Percentiles rank a stretch among this genome's conserved stretches.
phyloP scores from a whole-genome alignment of 2,797 vertebrate species.

The Tapirus indicus region DNA sequence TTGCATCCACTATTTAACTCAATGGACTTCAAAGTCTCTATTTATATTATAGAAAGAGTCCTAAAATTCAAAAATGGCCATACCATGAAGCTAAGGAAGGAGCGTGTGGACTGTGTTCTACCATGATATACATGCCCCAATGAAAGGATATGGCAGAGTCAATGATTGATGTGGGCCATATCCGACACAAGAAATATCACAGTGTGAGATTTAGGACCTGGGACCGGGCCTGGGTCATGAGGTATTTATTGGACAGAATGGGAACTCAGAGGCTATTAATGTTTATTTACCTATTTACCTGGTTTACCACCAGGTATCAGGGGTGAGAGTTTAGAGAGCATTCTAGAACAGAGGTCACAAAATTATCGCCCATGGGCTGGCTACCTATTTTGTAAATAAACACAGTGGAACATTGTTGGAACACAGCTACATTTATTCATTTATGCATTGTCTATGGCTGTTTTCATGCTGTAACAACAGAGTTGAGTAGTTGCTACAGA shows the following conservation, averaged over 20 bases:
- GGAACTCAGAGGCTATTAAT: background rate
- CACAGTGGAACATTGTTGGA: background rate
- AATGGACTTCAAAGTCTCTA: background rate
- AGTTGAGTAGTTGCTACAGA: background rate
- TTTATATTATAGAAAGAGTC: background rate
- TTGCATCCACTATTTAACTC: background rate
- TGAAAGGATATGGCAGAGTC: background rate
- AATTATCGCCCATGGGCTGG: background rate
- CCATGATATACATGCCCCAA: background rate
- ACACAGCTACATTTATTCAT: background rate
- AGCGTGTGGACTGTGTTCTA: background rate
- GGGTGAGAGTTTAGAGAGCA: background rate
- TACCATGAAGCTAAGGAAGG: background rate
- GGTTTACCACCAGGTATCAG: background rate
- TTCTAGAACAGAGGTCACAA: background rate
- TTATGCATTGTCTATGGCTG: background rate
- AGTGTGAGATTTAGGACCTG: background rate
- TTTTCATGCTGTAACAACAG: background rate
- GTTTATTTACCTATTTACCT: background rate
- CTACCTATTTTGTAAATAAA: background rate
- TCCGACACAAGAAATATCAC: background rate
- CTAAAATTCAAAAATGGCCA: constrained; percentile 1
- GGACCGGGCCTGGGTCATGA: background rate
- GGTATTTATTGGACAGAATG: background rate
- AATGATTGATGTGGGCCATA: background rate